Percentiles rank a stretch among this genome's conserved stretches.
Conservation (phyloP, 2,888 invertebrate species). For the Linnaemya vulpina region DNA sequence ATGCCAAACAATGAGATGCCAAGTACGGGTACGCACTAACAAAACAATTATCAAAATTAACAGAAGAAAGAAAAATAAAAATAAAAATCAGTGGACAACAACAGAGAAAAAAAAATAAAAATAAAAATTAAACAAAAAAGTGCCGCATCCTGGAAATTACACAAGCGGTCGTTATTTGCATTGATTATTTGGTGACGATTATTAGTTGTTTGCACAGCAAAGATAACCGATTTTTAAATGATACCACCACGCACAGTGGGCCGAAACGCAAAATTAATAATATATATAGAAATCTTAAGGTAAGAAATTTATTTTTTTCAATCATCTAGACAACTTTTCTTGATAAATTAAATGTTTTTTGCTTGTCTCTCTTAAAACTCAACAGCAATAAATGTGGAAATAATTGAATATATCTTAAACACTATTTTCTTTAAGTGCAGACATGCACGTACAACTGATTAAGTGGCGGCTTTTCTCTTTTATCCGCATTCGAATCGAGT, state of each 20-base stretch:
- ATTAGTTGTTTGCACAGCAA: constrained; percentile 64
- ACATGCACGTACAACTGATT: constrained; percentile 36
- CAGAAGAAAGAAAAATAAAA: not conserved
- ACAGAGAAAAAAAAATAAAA: constrained; percentile 15
- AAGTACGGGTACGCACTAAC: not conserved
- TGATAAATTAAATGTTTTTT: too few species aligned
- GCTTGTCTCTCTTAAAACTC: too few species aligned
- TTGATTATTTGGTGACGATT: constrained; percentile 63
- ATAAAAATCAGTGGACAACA: not conserved
- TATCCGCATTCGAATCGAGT: constrained; percentile 34
- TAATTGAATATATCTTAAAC: too few species aligned
- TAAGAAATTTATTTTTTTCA: too few species aligned
- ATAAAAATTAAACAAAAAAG: constrained; percentile 18
- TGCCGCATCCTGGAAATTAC: constrained; percentile 67
- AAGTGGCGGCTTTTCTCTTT: constrained; percentile 61
- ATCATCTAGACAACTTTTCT: too few species aligned
- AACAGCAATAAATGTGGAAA: too few species aligned
- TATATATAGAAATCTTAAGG: too few species aligned
- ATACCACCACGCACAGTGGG: too few species aligned
- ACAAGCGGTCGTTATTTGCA: constrained; percentile 43
- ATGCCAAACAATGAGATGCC: constrained; percentile 10
- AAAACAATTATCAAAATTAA: constrained; percentile 22
- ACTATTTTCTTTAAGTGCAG: constrained; percentile 21
- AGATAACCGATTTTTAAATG: constrained; percentile 52
- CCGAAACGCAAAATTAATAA: too few species aligned